Evolutionary conservation across 2,888 invertebrate species (phyloP), one percentile per base, ranked within the genome.

Genomic region (Xanthorhoe designata): DNA sequence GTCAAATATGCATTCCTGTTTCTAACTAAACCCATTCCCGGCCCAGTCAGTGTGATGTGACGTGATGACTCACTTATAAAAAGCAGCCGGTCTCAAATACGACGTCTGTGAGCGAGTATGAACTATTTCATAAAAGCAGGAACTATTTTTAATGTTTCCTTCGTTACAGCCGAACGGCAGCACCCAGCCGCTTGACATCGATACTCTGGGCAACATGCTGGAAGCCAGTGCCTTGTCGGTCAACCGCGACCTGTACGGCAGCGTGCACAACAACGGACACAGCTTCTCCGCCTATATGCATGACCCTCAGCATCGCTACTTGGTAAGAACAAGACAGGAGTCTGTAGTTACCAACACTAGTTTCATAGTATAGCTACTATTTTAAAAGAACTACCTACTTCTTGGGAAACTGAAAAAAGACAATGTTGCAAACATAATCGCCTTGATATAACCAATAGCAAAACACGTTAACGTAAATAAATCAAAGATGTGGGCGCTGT

Each of bases 191-290:
- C 84, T 97, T 47, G 94, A 94, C 56, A 96, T 97, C 62, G 96
- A 97, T 77, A 92, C 94, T 4, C 88, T 97, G 54, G 97, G 97
- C 38, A 96, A 97, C 82, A 94, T 97, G 75, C 73, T 97, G 56
- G 97, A 97, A 81, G 85, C 96, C 0, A 94, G 95, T 77, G 94
- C 95, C 10, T 82, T 96, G n/a, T 95, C 96, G 0, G 94, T 95
- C 0, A 96, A 96, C 85, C 82, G 83, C 0, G 94, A 94, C 2
- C 86, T 95, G 19, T 96, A 96, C 78, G 97, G 97, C 13, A 95
- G 95, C 79, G 78, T 96, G 5, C 97, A 97, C 85, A 97, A 97
- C 87, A 94, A 95, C 79, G 96, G 96, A 0, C 97, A 97, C 83
- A 94, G 95, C 38, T 94, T 96, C 75, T 88, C 96, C n/a, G 95